Percentiles rank a stretch among this genome's conserved stretches.
These are phyloP conservation scores for Phasianus colchicus DNA, from an alignment of 2,113 vertebrate genomes.

Conservation along the genomic window DNA sequence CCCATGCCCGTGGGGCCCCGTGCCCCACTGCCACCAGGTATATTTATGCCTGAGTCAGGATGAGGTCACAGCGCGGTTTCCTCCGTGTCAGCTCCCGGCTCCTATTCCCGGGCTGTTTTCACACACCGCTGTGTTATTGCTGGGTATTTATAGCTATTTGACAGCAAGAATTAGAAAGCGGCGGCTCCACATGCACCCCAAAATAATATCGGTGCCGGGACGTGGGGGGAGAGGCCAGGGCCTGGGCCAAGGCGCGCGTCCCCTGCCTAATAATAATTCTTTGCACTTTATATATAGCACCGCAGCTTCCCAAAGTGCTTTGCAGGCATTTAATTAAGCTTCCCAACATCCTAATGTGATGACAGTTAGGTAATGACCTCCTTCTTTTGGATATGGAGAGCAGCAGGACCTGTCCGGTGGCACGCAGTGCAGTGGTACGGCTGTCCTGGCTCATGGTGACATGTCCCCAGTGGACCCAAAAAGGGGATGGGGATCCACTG, in stretches of 20 bases:
- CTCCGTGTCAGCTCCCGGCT: slow-evolving; percentile 38
- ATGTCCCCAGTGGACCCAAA: not conserved
- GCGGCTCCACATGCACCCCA: not conserved
- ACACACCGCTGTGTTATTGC: slow-evolving; percentile 54
- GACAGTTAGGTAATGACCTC: slow-evolving; percentile 49
- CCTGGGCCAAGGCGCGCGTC: not conserved
- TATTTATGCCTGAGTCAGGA: slow-evolving; percentile 65
- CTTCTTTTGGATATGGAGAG: not conserved
- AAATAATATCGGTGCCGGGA: slow-evolving; percentile 39
- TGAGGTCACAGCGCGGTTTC: slow-evolving; percentile 61
- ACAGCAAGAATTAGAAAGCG: slow-evolving; percentile 59
- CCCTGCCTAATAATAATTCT: slow-evolving; percentile 52
- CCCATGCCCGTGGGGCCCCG: not conserved
- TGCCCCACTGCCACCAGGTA: not conserved
- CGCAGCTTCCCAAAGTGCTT: slow-evolving; percentile 2
- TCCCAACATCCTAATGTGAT: slow-evolving; percentile 44
- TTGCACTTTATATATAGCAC: slow-evolving; percentile 54
- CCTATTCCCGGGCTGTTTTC: slow-evolving; percentile 58
- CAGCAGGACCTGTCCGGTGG: not conserved
- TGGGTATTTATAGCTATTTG: slow-evolving; percentile 61
- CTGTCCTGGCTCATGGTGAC: not conserved
- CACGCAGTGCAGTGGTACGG: accelerated
- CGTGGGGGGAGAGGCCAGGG: not conserved
- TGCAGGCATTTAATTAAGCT: slow-evolving; percentile 60
- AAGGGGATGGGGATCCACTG: not conserved